These are phyloP conservation scores for Carcinoscorpius rotundicauda DNA, from an alignment of 1,140 invertebrate species.

Conservation along the genomic window DNA sequence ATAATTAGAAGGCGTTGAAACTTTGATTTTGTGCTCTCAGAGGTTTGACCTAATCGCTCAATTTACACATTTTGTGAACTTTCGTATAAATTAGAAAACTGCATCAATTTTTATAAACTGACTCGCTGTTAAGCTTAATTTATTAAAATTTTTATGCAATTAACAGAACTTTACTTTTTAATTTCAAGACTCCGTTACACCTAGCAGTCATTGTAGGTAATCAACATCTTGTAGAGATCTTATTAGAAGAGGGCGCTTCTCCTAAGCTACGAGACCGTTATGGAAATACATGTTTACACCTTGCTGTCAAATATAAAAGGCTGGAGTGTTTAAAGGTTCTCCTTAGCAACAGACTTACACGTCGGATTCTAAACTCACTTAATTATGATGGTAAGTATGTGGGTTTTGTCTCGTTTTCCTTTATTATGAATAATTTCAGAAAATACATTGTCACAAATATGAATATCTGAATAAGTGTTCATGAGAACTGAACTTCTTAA, in stretches of 20 bases:
- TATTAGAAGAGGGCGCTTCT: conserved; percentile 20
- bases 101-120: no score
- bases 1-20: no score
- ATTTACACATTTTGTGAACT: no score
- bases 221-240: conserved; percentile 5
- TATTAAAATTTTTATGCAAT: no score
- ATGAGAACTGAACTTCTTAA: no score
- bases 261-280: conserved; percentile 21
- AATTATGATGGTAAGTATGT: conserved; percentile 4
- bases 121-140: no score
- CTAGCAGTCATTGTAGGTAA: background rate
- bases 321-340: background rate
- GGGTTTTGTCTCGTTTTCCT: background rate
- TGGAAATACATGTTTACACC: conserved; percentile 23
- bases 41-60: no score
- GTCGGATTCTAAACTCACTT: background rate
- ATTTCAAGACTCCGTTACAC: conserved; percentile 1
- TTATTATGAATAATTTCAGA: no score
- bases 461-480: no score
- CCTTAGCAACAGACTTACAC: background rate
- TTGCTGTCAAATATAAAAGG: conserved; percentile 13
- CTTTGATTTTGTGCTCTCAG: no score
- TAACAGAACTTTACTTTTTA: background rate
- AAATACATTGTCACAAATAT: no score
- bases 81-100: no score